These are phyloP conservation scores for Squalus acanthias DNA, from an alignment of 2,797 vertebrate genomes.

Conservation along the genomic window DNA sequence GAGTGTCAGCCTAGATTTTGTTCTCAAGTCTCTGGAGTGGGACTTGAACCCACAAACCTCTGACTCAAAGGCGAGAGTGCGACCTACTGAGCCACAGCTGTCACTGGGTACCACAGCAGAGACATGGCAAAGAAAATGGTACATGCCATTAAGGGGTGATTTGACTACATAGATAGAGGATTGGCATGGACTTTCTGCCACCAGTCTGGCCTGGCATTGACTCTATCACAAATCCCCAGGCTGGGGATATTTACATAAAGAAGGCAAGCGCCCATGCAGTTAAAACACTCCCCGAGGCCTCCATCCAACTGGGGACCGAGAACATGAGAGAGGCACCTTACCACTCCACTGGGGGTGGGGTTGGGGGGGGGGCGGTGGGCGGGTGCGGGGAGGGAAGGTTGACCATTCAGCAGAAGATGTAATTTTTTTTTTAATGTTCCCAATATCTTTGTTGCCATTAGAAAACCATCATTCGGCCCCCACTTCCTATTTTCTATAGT, in stretches of 20 bases:
- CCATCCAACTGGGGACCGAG: no score
- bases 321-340: no score
- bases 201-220: neutral
- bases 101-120: neutral
- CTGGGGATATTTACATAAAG: neutral
- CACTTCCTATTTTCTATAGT: neutral
- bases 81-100: neutral
- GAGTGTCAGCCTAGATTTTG: neutral
- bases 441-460: neutral
- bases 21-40: neutral
- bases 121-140: neutral
- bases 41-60: neutral
- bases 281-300: neutral
- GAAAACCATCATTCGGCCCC: neutral
- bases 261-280: neutral
- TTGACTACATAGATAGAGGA: neutral
- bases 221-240: neutral
- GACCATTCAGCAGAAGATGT: neutral
- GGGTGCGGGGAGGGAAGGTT: neutral
- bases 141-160: no score
- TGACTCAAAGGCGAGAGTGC: neutral
- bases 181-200: neutral
- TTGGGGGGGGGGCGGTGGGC: no score
- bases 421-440: neutral
- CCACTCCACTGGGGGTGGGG: no score